Conservation (phyloP, 2,888 invertebrate genomes). For the Neocrepidodera transversa region DNA sequence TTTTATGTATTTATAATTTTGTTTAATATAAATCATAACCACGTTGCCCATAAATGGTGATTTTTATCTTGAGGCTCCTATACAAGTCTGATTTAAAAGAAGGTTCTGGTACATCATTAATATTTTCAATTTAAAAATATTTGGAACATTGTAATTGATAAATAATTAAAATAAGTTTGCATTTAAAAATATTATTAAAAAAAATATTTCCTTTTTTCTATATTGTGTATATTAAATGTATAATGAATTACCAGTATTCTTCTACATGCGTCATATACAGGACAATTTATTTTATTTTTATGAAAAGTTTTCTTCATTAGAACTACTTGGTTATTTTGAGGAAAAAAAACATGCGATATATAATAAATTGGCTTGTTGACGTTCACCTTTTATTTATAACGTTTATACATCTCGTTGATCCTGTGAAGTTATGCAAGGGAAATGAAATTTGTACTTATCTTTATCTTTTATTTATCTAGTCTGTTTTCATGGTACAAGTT, state of each 20-base stretch:
- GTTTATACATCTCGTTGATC: slow-evolving; percentile 29
- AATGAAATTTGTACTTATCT: slow-evolving; percentile 35
- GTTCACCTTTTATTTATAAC: slow-evolving; percentile 22
- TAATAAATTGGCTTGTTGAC: slow-evolving; percentile 9
- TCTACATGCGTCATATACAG: not conserved
- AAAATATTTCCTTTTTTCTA: not conserved
- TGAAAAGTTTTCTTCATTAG: not conserved
- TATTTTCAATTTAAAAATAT: not conserved
- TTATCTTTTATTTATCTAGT: slow-evolving; percentile 41
- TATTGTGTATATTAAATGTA: not conserved
- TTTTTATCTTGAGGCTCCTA: slow-evolving; percentile 14
- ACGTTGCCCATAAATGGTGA: slow-evolving; percentile 21
- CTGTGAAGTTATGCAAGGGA: slow-evolving; percentile 31
- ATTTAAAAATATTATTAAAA: not conserved
- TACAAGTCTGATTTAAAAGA: slow-evolving; percentile 15
- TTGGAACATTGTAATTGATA: no score
- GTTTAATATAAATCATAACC: slow-evolving; percentile 27
- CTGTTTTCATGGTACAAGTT: slow-evolving; percentile 29
- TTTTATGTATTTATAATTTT: slow-evolving; percentile 38
- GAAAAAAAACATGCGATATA: not conserved
- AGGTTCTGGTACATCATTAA: not conserved
- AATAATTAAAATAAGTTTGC: not conserved
- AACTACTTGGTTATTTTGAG: no score
- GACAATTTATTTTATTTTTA: not conserved
- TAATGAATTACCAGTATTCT: not conserved